Evolutionary conservation across 1,140 invertebrate genomes (phyloP).

Genomic region (Drosophila albomicans): DNA sequence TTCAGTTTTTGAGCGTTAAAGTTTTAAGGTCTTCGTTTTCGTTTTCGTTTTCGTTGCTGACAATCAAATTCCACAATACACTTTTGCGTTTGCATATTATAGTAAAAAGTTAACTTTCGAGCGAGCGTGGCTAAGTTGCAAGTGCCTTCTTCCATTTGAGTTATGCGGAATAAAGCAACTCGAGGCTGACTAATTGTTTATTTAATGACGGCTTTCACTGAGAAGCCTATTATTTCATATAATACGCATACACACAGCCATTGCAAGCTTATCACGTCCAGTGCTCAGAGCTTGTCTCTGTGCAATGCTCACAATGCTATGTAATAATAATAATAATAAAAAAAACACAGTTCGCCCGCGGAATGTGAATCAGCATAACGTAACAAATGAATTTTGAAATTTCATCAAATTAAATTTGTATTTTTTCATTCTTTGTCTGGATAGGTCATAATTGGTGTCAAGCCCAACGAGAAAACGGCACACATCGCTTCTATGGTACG

Average conservation of each 20-base stretch:
- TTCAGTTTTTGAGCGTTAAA: not conserved
- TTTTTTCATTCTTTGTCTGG: constrained; percentile 2
- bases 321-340: not conserved
- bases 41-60: constrained; percentile 5
- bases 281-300: constrained; percentile 9
- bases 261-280: constrained; percentile 35
- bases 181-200: constrained; percentile 30
- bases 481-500: constrained; percentile 75
- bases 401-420: too few relatives aligned
- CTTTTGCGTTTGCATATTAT: constrained; percentile 6
- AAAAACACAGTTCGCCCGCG: not conserved
- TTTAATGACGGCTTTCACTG: constrained; percentile 40
- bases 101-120: constrained; percentile 1
- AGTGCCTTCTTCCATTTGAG: constrained; percentile 19
- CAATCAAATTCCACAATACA: not conserved
- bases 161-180: constrained; percentile 15
- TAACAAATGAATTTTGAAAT: not conserved
- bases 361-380: constrained; percentile 8
- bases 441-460: constrained; percentile 61
- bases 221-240: constrained; percentile 11
- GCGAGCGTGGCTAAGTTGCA: constrained; percentile 13
- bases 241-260: not conserved
- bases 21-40: not conserved
- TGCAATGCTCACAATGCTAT: not conserved
- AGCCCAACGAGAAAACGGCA: constrained; percentile 59